Base-by-base conservation (phyloP, 1,140 invertebrate genomes). In the Colletes gigas region DNA sequence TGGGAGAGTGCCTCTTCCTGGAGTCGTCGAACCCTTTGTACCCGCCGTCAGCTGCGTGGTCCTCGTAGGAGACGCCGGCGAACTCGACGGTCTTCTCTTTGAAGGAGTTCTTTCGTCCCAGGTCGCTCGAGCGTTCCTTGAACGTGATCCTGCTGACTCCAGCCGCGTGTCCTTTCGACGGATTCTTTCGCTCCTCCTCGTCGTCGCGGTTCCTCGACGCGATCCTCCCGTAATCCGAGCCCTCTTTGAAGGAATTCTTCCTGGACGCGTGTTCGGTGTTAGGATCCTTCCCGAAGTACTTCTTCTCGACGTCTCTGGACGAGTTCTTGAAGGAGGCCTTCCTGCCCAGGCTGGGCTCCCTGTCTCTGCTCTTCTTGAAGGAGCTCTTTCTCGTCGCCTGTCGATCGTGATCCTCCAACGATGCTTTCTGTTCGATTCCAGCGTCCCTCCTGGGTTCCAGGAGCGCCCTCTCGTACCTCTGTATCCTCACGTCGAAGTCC, bases 401-500 rank as follows among this genome's bases (percentile, higher is more conserved):
- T 19, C 59, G 81, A 55, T 86, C 82, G 54, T 82, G 57, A 9
- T 89, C 87, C 59, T 85, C 88, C 0, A 83, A 67, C 14, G 88
- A 89, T 8, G 77, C 84, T 10, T 80, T 89, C 39, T 82, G 89
- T 9, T 47, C 60, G 3, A 52, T 0, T 78, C 83, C 50, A 62
- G 59, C 14, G 65, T 86, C 84, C 10, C 74, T 76, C 44, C 83
- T 84, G 1, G 80, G 81, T 17, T 86, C 85, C 0, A 57, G 9
- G 1, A 82, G 39, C 8, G 77, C 73, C n/a, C 88, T 80, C 2
- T 90, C 88, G 66, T 86, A 91, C 39, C 83, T 89, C 17, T 87
- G 80, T 73, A 90, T 87, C 12, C 85, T 68, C 4, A 89, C 84
- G 12, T 91, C 87, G 17, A 88, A 88, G 10, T 90, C 77, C 7